These are phyloP conservation scores for Heliocidaris erythrogramma DNA, from an alignment of 35 echinoderm and acorn worm genomes.

Conservation along the genomic window DNA sequence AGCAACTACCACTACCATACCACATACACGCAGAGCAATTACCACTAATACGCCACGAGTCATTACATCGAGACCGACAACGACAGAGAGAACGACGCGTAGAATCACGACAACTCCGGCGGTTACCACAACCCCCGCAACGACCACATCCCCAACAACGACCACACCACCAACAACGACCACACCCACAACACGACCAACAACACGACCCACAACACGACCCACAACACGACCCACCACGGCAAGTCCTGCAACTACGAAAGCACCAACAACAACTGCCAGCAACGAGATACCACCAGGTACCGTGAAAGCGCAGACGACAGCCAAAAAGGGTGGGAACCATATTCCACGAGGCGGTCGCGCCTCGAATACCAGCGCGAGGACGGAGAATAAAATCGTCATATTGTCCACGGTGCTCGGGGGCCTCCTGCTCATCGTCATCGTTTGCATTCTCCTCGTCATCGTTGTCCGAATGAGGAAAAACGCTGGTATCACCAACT, in stretches of 20 bases:
- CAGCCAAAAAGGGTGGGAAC: conserved; percentile 6
- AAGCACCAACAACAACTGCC: not conserved
- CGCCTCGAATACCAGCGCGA: not conserved
- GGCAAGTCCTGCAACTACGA: conserved; percentile 12
- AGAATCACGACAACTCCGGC: not conserved
- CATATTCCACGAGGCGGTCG: not conserved
- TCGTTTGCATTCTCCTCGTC: conserved; percentile 26
- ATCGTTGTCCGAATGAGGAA: conserved; percentile 28
- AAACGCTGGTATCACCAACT: not conserved
- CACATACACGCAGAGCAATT: not conserved
- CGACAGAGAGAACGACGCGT: not conserved
- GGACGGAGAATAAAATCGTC: not conserved
- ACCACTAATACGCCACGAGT: not conserved
- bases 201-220: not conserved
- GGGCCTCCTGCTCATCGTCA: conserved; percentile 26
- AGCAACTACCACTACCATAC: not conserved
- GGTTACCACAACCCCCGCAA: conserved; percentile 24
- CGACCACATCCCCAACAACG: not conserved
- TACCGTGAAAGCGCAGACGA: not conserved
- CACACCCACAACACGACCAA: not conserved
- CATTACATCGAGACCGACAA: not conserved
- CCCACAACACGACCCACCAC: not conserved
- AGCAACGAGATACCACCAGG: conserved; percentile 6
- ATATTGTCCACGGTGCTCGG: conserved; percentile 33
- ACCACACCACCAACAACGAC: not conserved